Percentiles rank a stretch among this genome's conserved stretches.
Conservation (phyloP, 2,888 invertebrate species). For the Rotaria socialis region DNA sequence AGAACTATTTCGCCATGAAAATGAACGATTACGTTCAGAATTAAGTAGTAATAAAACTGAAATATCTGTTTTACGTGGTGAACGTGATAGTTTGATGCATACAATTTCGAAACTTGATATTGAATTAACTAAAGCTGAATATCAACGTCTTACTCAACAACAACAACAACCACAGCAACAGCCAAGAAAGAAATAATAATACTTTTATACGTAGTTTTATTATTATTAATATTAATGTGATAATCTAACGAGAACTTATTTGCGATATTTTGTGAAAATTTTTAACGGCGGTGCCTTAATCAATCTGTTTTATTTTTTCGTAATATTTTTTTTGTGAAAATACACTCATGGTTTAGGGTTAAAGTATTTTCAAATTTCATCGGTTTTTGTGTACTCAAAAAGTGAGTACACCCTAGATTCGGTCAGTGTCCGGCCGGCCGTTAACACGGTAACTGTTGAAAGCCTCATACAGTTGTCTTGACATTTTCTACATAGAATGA, state of each 20-base stretch:
- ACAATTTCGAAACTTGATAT: not conserved
- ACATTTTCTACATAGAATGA: no score
- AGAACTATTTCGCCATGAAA: not conserved
- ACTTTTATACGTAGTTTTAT: not conserved
- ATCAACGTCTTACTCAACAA: not conserved
- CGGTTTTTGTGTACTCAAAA: no score
- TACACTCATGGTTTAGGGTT: no score
- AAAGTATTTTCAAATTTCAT: not conserved
- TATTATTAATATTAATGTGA: not conserved
- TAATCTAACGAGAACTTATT: not conserved
- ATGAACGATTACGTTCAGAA: not conserved
- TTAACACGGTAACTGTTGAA: no score
- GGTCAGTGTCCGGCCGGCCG: no score
- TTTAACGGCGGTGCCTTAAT: not conserved
- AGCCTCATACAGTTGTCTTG: no score
- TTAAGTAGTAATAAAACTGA: not conserved
- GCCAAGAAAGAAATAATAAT: not conserved
- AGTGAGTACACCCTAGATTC: no score
- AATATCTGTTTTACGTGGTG: not conserved
- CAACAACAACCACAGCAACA: no score
- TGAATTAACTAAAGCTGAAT: not conserved
- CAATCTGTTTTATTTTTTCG: not conserved
- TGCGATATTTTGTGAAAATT: no score
- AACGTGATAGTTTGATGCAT: conserved; percentile 2
- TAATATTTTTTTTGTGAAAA: no score